phyloP scores from a whole-genome alignment of 2,797 vertebrate genomes.

The Chaetophractus vellerosus region DNA sequence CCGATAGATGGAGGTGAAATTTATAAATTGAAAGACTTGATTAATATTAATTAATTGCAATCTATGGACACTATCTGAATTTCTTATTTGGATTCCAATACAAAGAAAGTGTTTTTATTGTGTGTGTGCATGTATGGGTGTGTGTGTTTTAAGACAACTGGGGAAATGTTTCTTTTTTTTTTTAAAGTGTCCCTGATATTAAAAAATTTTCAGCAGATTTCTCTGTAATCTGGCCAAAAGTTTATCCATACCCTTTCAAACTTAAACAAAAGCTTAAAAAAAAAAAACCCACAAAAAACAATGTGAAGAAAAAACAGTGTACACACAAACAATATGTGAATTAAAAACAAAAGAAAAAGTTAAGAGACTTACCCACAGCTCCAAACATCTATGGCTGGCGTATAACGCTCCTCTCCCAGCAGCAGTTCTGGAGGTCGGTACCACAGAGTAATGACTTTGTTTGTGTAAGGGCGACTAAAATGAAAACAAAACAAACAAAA shows the following conservation, averaged over 20 bases:
- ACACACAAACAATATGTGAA: conserved; percentile 40
- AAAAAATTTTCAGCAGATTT: conserved; percentile 43
- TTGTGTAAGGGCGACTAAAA: conserved; percentile 98
- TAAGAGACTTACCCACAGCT: conserved; percentile 95
- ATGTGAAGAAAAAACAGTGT: conserved; percentile 12
- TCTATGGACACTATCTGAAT: neutral
- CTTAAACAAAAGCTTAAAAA: neutral
- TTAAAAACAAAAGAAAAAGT: conserved; percentile 61
- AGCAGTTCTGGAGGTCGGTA: conserved; percentile 98
- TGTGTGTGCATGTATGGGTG: too few relatives aligned
- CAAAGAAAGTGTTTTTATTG: neutral
- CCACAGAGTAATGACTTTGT: conserved; percentile 99
- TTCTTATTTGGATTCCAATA: conserved; percentile 41
- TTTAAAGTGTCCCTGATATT: neutral
- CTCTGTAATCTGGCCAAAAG: conserved; percentile 44
- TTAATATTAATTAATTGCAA: conserved; percentile 1
- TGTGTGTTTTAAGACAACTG: neutral
- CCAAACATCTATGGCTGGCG: conserved; percentile 99
- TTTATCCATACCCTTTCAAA: conserved; percentile 37
- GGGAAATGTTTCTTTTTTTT: neutral
- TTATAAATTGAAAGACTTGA: conserved; percentile 48
- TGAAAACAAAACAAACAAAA: conserved; percentile 41
- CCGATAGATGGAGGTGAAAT: neutral
- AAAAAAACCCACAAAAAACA: neutral
- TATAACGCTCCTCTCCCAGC: conserved; percentile 97